Evolutionary conservation across 2,888 invertebrate genomes (phyloP), one percentile per base, ranked within the genome.

Genomic region (Drosophila borborema): DNA sequence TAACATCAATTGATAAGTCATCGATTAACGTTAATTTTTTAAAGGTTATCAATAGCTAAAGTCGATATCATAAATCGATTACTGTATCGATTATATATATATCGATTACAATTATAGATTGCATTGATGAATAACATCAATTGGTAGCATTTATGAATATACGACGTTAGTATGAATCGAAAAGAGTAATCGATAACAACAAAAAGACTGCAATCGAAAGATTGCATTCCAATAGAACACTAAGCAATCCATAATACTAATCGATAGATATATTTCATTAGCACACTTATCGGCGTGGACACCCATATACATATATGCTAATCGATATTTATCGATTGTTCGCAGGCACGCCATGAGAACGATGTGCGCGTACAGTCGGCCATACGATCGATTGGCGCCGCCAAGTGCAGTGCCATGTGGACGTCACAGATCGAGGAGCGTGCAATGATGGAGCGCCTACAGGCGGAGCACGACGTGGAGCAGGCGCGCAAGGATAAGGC

Each of bases 401-500:
- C 49, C 94, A 95, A 81, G 95, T 96, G 88, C 58, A 83, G 83
- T 18, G 86, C 86, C 46, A 81, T 86, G 96, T 96, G 78, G 96
- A 96, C 49, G 96, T 96, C 12, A 95, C 96, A 77, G 96, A 97
- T 31, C 96, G 96, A 91, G 96, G 96, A 76, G 96, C 96, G 16
- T 95, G 96, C 85, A 95, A 96, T 92, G 95, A 96, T 1, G 96
- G 96, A 54, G 96, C 96, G 20, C 90, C 96, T 76, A 95, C 96
- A 90, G 95, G 95, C 95, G 3, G 94, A 95, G 0, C 95, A 95
- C 81, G 96, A 95, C 8, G 94, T 94, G 3, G 96, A 96, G 91
- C 96, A 80, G 84, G 74, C 62, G 0, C 70, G 63, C 96, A 88
- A 81, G 65, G 76, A 81, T 9, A 36, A 7, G 6, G 70, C 62